These are phyloP conservation scores for Hyles lineata DNA, from an alignment of 2,888 invertebrate genomes.

Conservation along the genomic window DNA sequence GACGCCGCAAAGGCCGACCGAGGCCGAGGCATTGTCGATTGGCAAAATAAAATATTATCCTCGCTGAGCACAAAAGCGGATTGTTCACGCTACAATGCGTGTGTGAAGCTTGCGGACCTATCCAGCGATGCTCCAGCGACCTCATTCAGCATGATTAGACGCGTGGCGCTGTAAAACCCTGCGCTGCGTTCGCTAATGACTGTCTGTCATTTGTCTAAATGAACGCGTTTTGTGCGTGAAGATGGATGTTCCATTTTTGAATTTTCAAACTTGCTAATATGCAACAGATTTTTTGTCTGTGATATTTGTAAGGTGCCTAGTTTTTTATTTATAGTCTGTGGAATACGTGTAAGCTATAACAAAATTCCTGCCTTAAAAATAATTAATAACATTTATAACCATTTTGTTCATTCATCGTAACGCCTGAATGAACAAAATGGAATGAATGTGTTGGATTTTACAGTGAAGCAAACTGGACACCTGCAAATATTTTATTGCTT, in stretches of 20 bases:
- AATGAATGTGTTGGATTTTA: too few species aligned
- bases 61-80: conserved; percentile 25
- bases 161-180: background rate
- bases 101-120: conserved; percentile 10
- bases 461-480: too few species aligned
- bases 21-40: conserved; percentile 5
- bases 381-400: too few species aligned
- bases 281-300: background rate
- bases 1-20: background rate
- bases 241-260: background rate
- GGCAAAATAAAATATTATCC: conserved; percentile 16
- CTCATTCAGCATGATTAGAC: conserved; percentile 37
- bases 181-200: conserved; percentile 12
- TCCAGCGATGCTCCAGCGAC: conserved; percentile 35
- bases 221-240: background rate
- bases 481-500: too few species aligned
- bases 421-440: too few species aligned
- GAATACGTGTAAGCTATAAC: background rate
- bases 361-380: too few species aligned
- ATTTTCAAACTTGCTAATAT: background rate
- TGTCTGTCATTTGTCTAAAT: conserved; percentile 12
- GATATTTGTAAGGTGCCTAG: background rate
- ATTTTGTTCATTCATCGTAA: too few species aligned
- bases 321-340: background rate
- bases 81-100: conserved; percentile 31